A percentile compares a stretch with the other conserved stretches of the same genome.
These are phyloP conservation scores for Hypanus sabinus DNA, from an alignment of 2,113 vertebrate species.

Conservation along the genomic window DNA sequence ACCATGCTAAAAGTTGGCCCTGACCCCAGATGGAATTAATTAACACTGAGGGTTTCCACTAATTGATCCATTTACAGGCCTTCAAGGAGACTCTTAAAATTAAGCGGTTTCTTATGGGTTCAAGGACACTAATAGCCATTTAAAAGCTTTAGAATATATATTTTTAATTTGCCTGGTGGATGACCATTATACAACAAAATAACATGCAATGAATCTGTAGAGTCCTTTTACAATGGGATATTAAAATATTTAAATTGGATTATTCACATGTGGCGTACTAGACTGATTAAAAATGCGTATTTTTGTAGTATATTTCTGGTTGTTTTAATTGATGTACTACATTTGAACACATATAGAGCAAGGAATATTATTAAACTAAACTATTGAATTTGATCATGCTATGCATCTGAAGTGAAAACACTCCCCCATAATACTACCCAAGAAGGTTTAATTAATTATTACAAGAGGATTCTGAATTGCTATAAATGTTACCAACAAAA, in stretches of 20 bases:
- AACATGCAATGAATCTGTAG: not conserved
- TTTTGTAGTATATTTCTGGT: not conserved
- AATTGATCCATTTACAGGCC: not conserved
- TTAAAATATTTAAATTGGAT: not conserved
- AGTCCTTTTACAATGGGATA: not conserved
- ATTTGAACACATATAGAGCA: not conserved
- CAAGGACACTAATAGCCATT: not conserved
- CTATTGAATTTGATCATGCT: not conserved
- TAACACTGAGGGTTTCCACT: not conserved
- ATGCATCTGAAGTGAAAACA: too few relatives aligned
- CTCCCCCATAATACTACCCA: not conserved
- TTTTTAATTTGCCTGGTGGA: not conserved
- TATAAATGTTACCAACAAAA: not conserved
- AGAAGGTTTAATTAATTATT: not conserved
- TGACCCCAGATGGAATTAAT: not conserved
- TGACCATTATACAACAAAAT: not conserved
- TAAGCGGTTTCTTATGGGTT: not conserved
- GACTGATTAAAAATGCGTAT: not conserved
- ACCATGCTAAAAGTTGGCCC: not conserved
- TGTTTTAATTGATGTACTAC: not conserved
- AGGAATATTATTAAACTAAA: not conserved
- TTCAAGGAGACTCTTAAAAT: not conserved
- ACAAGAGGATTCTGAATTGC: not conserved
- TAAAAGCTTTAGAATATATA: not conserved
- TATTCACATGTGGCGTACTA: too few relatives aligned